Base-by-base conservation (phyloP, 2,113 vertebrate species). In the Corapipo altera region DNA sequence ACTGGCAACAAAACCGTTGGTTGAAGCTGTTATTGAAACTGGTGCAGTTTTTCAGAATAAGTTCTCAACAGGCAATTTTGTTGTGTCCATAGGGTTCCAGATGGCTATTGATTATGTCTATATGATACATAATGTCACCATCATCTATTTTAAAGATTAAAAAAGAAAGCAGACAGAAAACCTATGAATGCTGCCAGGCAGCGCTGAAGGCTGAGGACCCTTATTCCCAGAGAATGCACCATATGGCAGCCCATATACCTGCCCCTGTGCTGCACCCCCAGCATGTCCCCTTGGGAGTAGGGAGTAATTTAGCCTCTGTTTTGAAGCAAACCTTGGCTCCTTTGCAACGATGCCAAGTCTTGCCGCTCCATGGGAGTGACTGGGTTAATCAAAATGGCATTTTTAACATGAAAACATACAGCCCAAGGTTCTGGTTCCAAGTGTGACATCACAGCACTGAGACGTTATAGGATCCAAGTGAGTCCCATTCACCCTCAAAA, bases 41-140 rank as follows among this genome's bases (percentile, higher is more conserved):
- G 69, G 75, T 86, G 91, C 84, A 89, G 88, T 95, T 96, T 96
- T 96, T 49, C 86, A 91, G 88, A 96, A 64, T 32, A 72, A 93
- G 72, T 35, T 81, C 88, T 79, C 74, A 95, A 91, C 88, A 94
- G 88, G 88, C 95, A 84, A 93, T 96, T 96, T 94, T 83, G 72
- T 77, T 90, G 90, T 92, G 90, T 95, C 79, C 85, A 61, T 20
- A 37, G 85, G 57, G 79, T 91, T 96, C 85, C 88, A 95, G 82
- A 93, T 96, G 85, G 92, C 69, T 96, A 90, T 90, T 89, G 95
- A 95, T 96, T 96, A 90, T 85, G 80, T 67, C 93, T 91, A 52
- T 52, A 85, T 92, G 72, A 94, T 94, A 93, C 41, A 39, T 67
- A 85, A 88, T 72, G 66, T 74, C 85, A 92, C 93, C 62, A 75